Evolutionary conservation across 2,888 invertebrate species (phyloP), one percentile per base, ranked within the genome.

Genomic region (Trichopoda pennipes): DNA sequence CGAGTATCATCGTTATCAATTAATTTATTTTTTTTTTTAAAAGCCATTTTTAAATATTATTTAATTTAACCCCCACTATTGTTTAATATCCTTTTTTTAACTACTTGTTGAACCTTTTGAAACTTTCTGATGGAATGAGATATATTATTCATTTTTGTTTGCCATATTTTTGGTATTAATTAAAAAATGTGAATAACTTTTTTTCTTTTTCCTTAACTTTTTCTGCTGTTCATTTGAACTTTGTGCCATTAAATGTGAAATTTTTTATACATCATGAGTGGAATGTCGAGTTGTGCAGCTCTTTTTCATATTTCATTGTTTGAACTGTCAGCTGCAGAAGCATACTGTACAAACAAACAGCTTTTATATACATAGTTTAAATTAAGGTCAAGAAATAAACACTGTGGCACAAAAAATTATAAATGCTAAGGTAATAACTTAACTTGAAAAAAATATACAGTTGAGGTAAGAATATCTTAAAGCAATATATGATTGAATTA

Each of bases 241-340:
- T 23, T 72, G 9, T 49, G 21, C 35, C 49, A 60, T 70, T 17
- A 72, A 61, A 38, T 38, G 38, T 38, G 7, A 10, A 38, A 38
- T 12, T 12, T 47, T 60, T 76, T 6, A 17, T 61, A 47, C 60
- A 47, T 47, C 6, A 19, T 55, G 14, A 61, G n/a, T 38, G 23
- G 38, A 9, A 23, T 53, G 49, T 38, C 49, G 23, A 66, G 49
- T 51, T 28, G 16, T 42, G 49, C 32, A 64, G 77, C 42, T 61
- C 69, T 23, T 60, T 49, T 70, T 44, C 23, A 42, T 10, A 63
- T 70, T 51, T 58, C 70, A 64, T 78, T 78, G 56, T 70, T 72
- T 49, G 21, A 49, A n/a, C 70, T 72, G 77, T 78, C 77, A 78
- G 49, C 32, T 64, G 64, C 70, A 78, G 38, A 3, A 49, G 6